phyloP scores from a whole-genome alignment of 2,113 vertebrate genomes.

The human (Homo sapiens) region GRCh38 chr2:179205501-179206000 shows the following conservation, averaged over 20 bases:
- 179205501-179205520: neutral
- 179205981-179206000: neutral
- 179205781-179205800: neutral
- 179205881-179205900: neutral
- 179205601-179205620: neutral
- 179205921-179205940: constrained; percentile 8
- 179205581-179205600: neutral
- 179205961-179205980: neutral
- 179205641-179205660: neutral
- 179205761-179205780: neutral
- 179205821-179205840: neutral
- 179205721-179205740: neutral
- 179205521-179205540: neutral
- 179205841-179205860: neutral
- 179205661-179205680: neutral
- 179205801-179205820: neutral
- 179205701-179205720: neutral
- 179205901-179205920: neutral
- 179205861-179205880: neutral
- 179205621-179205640: neutral
- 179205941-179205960: constrained; percentile 16
- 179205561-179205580: neutral
- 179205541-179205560: neutral
- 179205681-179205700: neutral
- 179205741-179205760: neutral